Conservation (phyloP, 1,140 invertebrate species). For the Drosophila yakuba region DNA sequence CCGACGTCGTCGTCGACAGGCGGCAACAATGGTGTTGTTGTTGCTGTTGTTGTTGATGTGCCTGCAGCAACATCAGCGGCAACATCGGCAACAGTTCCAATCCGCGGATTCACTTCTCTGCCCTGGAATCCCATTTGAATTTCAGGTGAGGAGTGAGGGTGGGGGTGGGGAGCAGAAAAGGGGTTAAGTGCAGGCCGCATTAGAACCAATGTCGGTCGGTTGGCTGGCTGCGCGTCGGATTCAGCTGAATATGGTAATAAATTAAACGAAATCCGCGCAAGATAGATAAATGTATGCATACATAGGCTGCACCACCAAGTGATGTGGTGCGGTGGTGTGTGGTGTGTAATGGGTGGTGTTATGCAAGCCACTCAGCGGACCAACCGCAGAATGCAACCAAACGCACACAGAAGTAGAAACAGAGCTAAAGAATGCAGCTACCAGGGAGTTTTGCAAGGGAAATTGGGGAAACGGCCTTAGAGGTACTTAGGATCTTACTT, state of each 20-base stretch:
- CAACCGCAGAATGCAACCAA: slow-evolving; percentile 43
- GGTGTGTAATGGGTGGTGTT: slow-evolving; percentile 18
- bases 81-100: slow-evolving; percentile 32
- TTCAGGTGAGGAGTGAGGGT: slow-evolving; percentile 1
- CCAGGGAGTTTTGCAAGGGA: not conserved
- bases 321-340: slow-evolving; percentile 7
- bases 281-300: slow-evolving; percentile 30
- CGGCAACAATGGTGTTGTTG: slow-evolving; percentile 65
- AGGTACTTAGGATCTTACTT: not conserved
- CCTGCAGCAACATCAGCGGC: slow-evolving; percentile 36
- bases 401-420: slow-evolving; percentile 8
- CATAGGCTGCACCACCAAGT: slow-evolving; percentile 5
- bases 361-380: slow-evolving; percentile 43
- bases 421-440: slow-evolving; percentile 20
- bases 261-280: slow-evolving; percentile 72
- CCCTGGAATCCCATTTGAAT: slow-evolving; percentile 62
- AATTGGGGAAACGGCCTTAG: not conserved
- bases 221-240: slow-evolving; percentile 64
- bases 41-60: slow-evolving; percentile 34
- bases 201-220: slow-evolving; percentile 66
- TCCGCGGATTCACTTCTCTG: slow-evolving; percentile 10
- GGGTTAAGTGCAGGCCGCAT: slow-evolving; percentile 11
- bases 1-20: slow-evolving; percentile 43
- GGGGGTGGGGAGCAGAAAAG: not conserved
- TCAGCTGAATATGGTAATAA: slow-evolving; percentile 83